These are phyloP conservation scores for Poecilia wingei DNA, from an alignment of 2,797 vertebrate genomes.

Conservation along the genomic window DNA sequence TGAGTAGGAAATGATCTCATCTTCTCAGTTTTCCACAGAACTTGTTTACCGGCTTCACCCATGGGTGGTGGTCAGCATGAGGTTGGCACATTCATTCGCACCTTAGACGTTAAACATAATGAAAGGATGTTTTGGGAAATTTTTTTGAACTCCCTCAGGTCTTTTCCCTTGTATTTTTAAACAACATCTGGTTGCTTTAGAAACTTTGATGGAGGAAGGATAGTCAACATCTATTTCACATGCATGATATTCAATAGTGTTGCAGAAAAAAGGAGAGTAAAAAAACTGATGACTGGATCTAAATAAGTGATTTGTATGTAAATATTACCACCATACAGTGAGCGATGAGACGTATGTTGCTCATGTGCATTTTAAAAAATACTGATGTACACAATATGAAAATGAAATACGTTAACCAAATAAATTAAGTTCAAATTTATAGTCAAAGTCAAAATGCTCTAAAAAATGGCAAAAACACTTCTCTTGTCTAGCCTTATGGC, in stretches of 20 bases:
- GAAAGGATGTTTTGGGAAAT: constrained; percentile 28
- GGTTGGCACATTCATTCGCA: constrained; percentile 58
- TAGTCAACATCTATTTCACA: neutral
- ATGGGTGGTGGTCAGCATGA: constrained; percentile 57
- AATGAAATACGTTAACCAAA: neutral
- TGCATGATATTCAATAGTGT: neutral
- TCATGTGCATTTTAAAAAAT: neutral
- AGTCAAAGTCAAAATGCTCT: neutral
- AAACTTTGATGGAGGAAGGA: constrained; percentile 33
- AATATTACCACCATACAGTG: neutral
- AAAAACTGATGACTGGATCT: neutral
- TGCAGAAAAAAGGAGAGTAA: neutral
- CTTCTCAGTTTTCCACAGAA: constrained; percentile 55
- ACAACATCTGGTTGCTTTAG: constrained; percentile 61
- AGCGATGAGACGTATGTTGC: neutral
- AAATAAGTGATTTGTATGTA: neutral
- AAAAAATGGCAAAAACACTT: neutral
- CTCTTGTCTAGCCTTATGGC: neutral
- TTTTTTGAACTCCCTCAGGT: constrained; percentile 49
- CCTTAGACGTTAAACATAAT: constrained; percentile 38
- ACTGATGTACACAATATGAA: neutral
- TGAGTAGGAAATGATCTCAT: constrained; percentile 77
- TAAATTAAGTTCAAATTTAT: neutral
- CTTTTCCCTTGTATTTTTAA: constrained; percentile 76
- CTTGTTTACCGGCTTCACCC: constrained; percentile 68